These are phyloP conservation scores for Stratiomys singularior DNA, from an alignment of 2,888 invertebrate species.

Conservation along the genomic window DNA sequence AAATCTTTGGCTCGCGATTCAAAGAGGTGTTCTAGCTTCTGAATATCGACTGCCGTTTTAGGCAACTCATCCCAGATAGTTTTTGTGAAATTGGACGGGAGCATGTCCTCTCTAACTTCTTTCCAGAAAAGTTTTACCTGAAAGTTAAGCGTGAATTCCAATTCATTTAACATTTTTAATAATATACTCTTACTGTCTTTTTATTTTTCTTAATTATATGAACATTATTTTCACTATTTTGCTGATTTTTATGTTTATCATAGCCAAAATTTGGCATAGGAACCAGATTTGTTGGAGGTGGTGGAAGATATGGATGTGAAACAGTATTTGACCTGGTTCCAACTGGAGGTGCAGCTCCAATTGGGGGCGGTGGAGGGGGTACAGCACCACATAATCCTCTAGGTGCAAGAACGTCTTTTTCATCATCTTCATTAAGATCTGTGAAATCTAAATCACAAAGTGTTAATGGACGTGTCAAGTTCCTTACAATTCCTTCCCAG, in stretches of 20 bases:
- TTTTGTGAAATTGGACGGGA: conserved; percentile 72
- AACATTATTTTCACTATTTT: conserved; percentile 57
- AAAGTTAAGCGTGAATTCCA: background rate
- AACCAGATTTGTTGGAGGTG: conserved; percentile 68
- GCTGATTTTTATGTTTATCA: conserved; percentile 55
- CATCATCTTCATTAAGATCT: conserved; percentile 89
- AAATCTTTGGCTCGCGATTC: conserved; percentile 96
- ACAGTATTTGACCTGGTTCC: conserved; percentile 59
- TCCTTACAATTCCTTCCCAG: conserved; percentile 91
- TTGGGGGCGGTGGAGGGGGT: conserved; percentile 84
- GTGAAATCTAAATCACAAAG: conserved; percentile 97
- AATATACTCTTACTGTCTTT: conserved; percentile 77
- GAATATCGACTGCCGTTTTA: conserved; percentile 86
- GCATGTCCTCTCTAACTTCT: conserved; percentile 80
- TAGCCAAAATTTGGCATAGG: conserved; percentile 68
- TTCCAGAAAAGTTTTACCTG: conserved; percentile 93
- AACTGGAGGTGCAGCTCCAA: conserved; percentile 71
- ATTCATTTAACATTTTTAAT: background rate
- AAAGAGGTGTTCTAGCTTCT: conserved; percentile 95
- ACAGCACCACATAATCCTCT: conserved; percentile 73
- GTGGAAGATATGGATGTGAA: conserved; percentile 66
- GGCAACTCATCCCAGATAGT: conserved; percentile 94
- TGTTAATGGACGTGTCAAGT: conserved; percentile 78
- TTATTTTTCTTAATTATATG: conserved; percentile 83
- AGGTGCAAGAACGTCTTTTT: conserved; percentile 80